These are phyloP conservation scores for Temnothorax curvispinosus DNA, from an alignment of 1,140 invertebrate genomes.

Conservation along the genomic window DNA sequence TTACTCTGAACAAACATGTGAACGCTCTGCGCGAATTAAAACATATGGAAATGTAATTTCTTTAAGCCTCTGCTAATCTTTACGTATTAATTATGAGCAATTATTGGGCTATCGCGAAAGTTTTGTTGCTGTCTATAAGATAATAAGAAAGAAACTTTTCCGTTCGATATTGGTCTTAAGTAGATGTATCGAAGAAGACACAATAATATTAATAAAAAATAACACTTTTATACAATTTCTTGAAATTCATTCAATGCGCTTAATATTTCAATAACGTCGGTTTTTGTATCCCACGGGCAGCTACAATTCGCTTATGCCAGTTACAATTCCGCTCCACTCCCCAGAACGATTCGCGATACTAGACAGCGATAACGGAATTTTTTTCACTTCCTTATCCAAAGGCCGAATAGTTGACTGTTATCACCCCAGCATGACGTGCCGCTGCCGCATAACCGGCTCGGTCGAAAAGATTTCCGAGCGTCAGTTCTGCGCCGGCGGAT, in stretches of 20 bases:
- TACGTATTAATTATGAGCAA: not conserved
- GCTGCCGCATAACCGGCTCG: not conserved
- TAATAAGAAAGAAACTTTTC: not conserved
- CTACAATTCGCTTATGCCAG: constrained; percentile 15
- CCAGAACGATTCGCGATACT: constrained; percentile 62
- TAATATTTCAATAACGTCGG: not conserved
- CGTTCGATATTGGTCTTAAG: not conserved
- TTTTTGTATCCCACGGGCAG: not conserved
- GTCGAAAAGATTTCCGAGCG: constrained; percentile 29
- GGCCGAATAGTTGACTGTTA: constrained; percentile 79
- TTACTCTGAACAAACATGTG: not conserved
- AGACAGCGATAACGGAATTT: constrained; percentile 75
- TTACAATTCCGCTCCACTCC: constrained; percentile 7
- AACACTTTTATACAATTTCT: not conserved
- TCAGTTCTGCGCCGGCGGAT: constrained; percentile 30
- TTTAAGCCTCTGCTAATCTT: not conserved
- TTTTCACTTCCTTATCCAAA: constrained; percentile 77
- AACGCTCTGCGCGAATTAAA: constrained; percentile 1
- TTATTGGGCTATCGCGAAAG: not conserved
- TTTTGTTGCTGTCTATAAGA: not conserved
- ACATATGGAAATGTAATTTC: constrained; percentile 26
- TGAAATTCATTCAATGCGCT: not conserved
- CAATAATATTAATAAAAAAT: not conserved
- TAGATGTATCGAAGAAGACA: not conserved
- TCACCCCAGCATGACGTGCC: constrained; percentile 73